phyloP scores from a whole-genome alignment of 2,888 invertebrate genomes.

The Lamproptera curius region DNA sequence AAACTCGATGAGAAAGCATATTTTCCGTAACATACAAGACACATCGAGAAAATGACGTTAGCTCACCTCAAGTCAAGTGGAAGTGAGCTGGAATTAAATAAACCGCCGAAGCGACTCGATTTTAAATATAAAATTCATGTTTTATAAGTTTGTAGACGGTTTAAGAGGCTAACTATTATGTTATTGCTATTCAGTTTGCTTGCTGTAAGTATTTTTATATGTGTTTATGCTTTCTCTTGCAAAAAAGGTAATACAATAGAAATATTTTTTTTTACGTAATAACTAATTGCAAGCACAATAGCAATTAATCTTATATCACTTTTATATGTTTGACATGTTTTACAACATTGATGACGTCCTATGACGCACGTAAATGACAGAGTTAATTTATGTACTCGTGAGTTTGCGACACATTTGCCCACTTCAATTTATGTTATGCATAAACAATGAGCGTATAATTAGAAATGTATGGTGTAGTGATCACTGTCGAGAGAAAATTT shows the following conservation, averaged over 20 bases:
- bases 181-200: too few relatives aligned
- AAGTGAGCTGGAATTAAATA: slow-evolving; percentile 58
- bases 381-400: slow-evolving; percentile 13
- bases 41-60: slow-evolving; percentile 46
- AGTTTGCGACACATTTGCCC: slow-evolving; percentile 15
- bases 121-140: slow-evolving; percentile 69
- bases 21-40: too few relatives aligned
- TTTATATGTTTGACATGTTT: neutral
- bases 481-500: too few relatives aligned
- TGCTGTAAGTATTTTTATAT: too few relatives aligned
- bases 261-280: neutral
- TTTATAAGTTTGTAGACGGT: slow-evolving; percentile 15
- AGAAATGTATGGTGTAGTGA: neutral
- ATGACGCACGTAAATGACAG: neutral
- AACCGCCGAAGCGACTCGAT: slow-evolving; percentile 54
- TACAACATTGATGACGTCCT: neutral
- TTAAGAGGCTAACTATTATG: too few relatives aligned
- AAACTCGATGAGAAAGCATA: too few relatives aligned
- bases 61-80: slow-evolving; percentile 41
- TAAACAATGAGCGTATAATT: slow-evolving; percentile 12
- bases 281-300: too few relatives aligned
- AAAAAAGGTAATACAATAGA: neutral
- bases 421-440: slow-evolving; percentile 14
- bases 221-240: too few relatives aligned
- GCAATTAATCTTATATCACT: too few relatives aligned